phyloP scores from a whole-genome alignment of 1,140 invertebrate genomes.

The Bombus superbus region DNA sequence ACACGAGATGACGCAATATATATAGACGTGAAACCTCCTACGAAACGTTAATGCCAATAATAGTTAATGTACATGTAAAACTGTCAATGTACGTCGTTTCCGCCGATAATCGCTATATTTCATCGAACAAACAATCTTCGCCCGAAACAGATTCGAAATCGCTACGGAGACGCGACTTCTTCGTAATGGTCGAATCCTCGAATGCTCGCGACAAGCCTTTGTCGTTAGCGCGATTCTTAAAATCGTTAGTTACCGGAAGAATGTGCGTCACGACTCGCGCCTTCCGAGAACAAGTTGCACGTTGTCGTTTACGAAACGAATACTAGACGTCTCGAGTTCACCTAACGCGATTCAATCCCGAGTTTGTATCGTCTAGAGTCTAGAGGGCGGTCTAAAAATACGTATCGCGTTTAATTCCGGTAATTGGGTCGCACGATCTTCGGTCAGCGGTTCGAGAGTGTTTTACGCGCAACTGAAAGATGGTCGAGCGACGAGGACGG shows the following conservation, averaged over 20 bases:
- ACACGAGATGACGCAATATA: not conserved
- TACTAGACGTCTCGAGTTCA: not conserved
- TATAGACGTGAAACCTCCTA: not conserved
- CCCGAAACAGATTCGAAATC: no score
- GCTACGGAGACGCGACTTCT: not conserved
- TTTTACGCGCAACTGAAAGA: not conserved
- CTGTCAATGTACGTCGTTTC: no score
- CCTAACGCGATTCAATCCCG: not conserved
- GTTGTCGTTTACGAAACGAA: not conserved
- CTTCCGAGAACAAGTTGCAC: not conserved
- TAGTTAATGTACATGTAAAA: no score
- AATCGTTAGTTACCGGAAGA: not conserved
- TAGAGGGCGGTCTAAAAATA: conserved; percentile 32
- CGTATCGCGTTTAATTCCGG: conserved; percentile 27
- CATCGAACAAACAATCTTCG: not conserved
- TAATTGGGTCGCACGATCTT: conserved; percentile 43
- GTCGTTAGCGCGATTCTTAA: not conserved
- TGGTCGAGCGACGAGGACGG: not conserved
- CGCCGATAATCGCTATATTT: not conserved
- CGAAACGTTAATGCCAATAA: not conserved
- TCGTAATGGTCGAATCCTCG: not conserved
- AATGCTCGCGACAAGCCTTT: not conserved
- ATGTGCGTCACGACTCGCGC: not conserved
- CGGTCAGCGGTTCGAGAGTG: not conserved
- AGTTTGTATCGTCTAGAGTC: not conserved